Evolutionary conservation across 1,140 invertebrate genomes (phyloP), one percentile per base, ranked within the genome.

Genomic region (Cotesia chilonis): DNA sequence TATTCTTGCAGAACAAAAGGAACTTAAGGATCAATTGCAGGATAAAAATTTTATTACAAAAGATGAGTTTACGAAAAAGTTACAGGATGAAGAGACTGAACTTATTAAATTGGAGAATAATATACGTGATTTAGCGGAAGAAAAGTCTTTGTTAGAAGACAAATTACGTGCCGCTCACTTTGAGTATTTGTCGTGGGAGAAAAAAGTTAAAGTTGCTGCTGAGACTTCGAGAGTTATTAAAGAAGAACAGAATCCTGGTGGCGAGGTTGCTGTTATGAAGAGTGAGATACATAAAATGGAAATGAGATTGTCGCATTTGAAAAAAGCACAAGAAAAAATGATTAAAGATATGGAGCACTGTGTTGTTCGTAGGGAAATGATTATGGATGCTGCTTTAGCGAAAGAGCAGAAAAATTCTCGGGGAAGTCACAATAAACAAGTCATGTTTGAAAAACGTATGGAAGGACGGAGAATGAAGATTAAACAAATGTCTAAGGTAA

Each of bases 281-380:
- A 88, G 86, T 65, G 94, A 95, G 87, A 95, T 95, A 80, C 94
- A 94, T 79, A 89, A 92, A 77, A 95, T 95, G 94, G 89, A 93
- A 84, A 91, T 92, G 71, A 82, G 84, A 47, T 68, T 86, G 17
- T 82, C 80, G 3, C 92, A 95, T 77, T 82, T 95, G 1, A 90
- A 88, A 61, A 92, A 91, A 70, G 92, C 90, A 0, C 92, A 94
- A 73, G 92, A 94, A 74, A 94, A 92, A 81, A 83, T 95, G 10
- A 89, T 94, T 4, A 88, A 90, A 38, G 94, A 95, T 79, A 87
- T 95, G 83, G 92, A 94, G 57, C 88, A 92, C 77, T 93, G 92
- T 77, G 89, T 95, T 10, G 89, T 89, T 14, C 88, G 92, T 74
- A 87, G 94, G 55, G 93, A 94, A 59, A 85, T 88, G 64, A 92